A percentile compares a stretch with the other conserved stretches of the same genome.
Conservation (phyloP, 2,113 vertebrate genomes). For the Epinephelus lanceolatus region DNA sequence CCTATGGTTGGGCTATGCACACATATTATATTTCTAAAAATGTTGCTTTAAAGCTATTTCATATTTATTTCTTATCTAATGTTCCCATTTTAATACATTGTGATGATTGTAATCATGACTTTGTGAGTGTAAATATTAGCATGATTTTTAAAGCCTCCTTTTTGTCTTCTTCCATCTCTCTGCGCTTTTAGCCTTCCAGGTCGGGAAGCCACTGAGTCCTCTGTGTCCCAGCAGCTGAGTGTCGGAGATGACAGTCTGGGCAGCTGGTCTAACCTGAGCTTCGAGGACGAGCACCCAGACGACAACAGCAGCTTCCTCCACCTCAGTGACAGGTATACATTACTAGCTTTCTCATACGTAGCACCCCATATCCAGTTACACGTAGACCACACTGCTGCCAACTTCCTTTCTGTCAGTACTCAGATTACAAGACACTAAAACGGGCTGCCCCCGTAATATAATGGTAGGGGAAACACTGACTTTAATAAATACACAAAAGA, state of each 20-base stretch:
- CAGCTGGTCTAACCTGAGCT: slow-evolving; percentile 98
- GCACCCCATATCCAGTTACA: neutral
- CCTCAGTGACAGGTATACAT: slow-evolving; percentile 94
- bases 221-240: slow-evolving; percentile 93
- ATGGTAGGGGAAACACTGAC: too few species aligned
- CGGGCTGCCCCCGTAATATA: too few species aligned
- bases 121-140: neutral
- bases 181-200: slow-evolving; percentile 84
- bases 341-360: neutral
- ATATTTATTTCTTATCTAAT: neutral
- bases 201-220: slow-evolving; percentile 89
- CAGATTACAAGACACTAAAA: neutral
- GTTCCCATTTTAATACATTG: neutral
- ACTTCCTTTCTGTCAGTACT: neutral
- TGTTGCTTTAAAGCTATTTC: too few species aligned
- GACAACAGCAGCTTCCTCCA: slow-evolving; percentile 99
- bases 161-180: neutral
- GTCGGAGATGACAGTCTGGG: slow-evolving; percentile 96
- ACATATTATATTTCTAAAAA: too few species aligned
- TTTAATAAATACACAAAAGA: too few species aligned
- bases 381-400: slow-evolving; percentile 33
- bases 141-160: neutral
- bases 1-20: neutral
- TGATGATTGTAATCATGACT: neutral
- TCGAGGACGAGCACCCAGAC: slow-evolving; percentile 96